Evolutionary conservation across 2,797 vertebrate genomes (phyloP), one percentile per base, ranked within the genome.

Genomic region (Gadopsis marmoratus): DNA sequence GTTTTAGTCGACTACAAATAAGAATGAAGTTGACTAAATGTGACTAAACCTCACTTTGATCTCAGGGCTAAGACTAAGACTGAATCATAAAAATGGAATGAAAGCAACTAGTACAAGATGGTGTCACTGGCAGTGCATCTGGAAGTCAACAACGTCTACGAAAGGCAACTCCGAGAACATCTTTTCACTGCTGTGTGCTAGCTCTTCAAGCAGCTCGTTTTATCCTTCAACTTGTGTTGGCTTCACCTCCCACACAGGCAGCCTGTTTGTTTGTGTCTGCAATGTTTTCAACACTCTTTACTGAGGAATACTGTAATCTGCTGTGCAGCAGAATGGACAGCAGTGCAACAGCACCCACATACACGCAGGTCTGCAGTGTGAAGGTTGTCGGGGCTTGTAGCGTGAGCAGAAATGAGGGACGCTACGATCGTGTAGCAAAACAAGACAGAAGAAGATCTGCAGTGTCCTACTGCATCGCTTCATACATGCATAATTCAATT

Each of bases 401-500:
- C 76, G 43, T 11, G 67, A 70, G 23, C 39, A 21, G 51, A 58
- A 70, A 77, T 1, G 26, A 86, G 66, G 17, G 71, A 76, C 9
- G 59, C 59, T 2, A 19, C 45, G 76, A 92, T 80, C 77, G 16
- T 67, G 84, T 79, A 60, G 79, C 83, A 63, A 39, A 54, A 76
- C 41, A 71, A 83, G 84, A 87, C 72, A 65, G 58, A 61, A 83
- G 77, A 78, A 81, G 79, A 68, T 26, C 84, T 78, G 82, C 91
- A 82, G 86, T 79, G 89, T 92, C 86, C 84, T 86, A 59, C 80
- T 90, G 83, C 84, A 89, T 77, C 65, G 63, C 79, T 89, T 74
- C 89, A 81, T 89, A 89, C 90, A 93, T 92, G 80, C 89, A 92
- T 94, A 92, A 94, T 94, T 94, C 85, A 91, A 85, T 85, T 85